Conservation (phyloP, 64 coral and sea anemone genomes). For the Acropora tenuis region DNA sequence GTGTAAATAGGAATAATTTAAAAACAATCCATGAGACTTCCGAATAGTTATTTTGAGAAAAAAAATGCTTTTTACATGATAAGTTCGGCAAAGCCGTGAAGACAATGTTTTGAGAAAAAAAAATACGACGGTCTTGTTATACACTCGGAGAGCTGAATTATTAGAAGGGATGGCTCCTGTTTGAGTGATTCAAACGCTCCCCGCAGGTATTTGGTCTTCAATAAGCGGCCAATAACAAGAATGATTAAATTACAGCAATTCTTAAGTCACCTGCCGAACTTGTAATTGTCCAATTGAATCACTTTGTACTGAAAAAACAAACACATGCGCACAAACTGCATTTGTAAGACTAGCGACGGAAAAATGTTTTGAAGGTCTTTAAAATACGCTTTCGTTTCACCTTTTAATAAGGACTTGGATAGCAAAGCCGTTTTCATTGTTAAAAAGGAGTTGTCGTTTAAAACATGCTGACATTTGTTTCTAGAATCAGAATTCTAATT, state of each 20-base stretch:
- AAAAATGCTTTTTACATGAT: not conserved
- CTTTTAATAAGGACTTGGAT: not conserved
- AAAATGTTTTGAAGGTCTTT: not conserved
- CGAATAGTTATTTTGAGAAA: not conserved
- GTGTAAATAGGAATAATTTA: not conserved
- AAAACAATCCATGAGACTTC: not conserved
- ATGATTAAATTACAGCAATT: conserved; percentile 7
- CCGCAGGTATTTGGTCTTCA: not conserved
- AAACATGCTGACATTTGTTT: not conserved
- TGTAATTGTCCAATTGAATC: not conserved
- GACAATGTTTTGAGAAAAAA: not conserved
- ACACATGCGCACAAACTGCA: not conserved
- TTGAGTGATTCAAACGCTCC: not conserved
- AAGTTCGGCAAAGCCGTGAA: not conserved
- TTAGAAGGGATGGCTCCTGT: not conserved
- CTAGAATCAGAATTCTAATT: not conserved
- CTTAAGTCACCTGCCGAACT: not conserved
- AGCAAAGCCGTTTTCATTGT: not conserved
- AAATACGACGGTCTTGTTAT: not conserved
- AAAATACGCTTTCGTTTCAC: too few relatives aligned
- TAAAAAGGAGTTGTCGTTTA: not conserved
- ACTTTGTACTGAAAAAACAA: not conserved
- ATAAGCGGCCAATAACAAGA: not conserved
- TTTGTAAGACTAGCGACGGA: not conserved
- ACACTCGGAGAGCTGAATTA: not conserved